phyloP scores from a whole-genome alignment of 2,797 vertebrate species.

The Syndactyla subalaris region DNA sequence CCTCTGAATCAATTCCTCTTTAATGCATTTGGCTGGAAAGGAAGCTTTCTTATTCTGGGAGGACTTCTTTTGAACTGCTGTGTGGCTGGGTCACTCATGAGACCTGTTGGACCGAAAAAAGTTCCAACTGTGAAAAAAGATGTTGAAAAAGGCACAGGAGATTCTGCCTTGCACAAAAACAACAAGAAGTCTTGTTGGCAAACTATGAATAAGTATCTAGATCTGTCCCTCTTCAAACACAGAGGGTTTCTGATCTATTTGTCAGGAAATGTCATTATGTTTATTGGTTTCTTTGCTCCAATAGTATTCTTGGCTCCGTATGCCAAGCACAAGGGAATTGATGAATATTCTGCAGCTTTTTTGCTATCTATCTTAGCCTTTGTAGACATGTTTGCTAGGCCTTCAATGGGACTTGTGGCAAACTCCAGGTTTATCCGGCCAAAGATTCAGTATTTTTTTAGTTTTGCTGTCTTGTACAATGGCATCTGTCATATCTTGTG shows the following conservation, averaged over 20 bases:
- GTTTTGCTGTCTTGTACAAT: constrained; percentile 91
- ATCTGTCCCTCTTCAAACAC: constrained; percentile 93
- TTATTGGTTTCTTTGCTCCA: constrained; percentile 94
- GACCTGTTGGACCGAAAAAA: constrained; percentile 81
- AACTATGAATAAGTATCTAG: constrained; percentile 87
- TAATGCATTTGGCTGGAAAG: constrained; percentile 92
- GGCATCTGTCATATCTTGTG: constrained; percentile 92
- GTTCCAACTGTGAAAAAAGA: constrained; percentile 73
- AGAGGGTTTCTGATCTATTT: constrained; percentile 96
- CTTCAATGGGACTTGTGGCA: constrained; percentile 90
- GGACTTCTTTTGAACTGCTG: constrained; percentile 92
- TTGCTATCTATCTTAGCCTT: constrained; percentile 94
- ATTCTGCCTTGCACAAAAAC: constrained; percentile 58
- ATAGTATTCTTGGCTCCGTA: constrained; percentile 94
- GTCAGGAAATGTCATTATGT: constrained; percentile 95
- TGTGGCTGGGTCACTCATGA: constrained; percentile 94
- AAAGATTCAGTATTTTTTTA: constrained; percentile 96
- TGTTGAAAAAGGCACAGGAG: constrained; percentile 41
- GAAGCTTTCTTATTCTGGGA: constrained; percentile 94
- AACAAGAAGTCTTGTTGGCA: constrained; percentile 73
- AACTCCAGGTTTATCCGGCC: constrained; percentile 90
- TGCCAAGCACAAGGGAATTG: constrained; percentile 92
- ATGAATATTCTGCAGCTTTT: constrained; percentile 93
- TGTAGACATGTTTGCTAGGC: constrained; percentile 95
- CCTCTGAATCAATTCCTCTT: constrained; percentile 96